phyloP scores from a whole-genome alignment of 64 coral and sea anemone species.

The Exaiptasia diaphana region DNA sequence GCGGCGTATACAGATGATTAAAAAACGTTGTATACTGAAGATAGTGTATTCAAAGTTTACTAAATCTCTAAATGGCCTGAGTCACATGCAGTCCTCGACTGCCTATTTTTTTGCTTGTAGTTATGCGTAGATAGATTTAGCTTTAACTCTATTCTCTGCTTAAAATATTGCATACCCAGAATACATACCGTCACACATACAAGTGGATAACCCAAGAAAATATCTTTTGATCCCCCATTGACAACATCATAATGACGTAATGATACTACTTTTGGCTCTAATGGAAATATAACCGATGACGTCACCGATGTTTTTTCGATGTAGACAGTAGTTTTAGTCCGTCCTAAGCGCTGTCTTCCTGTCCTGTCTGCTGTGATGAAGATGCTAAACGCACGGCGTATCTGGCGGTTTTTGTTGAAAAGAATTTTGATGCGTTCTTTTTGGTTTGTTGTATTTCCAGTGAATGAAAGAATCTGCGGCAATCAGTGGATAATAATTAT shows the following conservation, averaged over 20 bases:
- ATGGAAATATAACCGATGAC: slow-evolving; percentile 74
- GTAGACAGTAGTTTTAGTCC: slow-evolving; percentile 68
- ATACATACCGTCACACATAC: slow-evolving; percentile 98
- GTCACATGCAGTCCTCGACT: no score
- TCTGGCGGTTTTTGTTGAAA: slow-evolving; percentile 52
- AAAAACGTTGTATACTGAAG: no score
- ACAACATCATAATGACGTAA: slow-evolving; percentile 90
- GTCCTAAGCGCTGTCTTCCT: slow-evolving; percentile 13
- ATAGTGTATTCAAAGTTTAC: no score
- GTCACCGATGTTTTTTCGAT: slow-evolving; percentile 59
- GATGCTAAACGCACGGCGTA: slow-evolving; percentile 81
- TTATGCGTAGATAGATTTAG: no score
- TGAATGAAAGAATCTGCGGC: slow-evolving; percentile 55
- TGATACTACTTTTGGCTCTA: slow-evolving; percentile 75
- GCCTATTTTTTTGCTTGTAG: no score
- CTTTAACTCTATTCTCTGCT: no score
- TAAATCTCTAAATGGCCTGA: no score
- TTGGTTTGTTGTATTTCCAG: slow-evolving; percentile 34
- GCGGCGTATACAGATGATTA: no score
- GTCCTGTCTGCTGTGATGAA: slow-evolving; percentile 56
- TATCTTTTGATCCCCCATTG: slow-evolving; percentile 30
- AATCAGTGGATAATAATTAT: no score
- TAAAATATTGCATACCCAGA: no score
- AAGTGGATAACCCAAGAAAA: slow-evolving; percentile 71
- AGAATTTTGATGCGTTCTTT: slow-evolving; percentile 56